Evolutionary conservation across 64 coral and sea anemone species (phyloP).

Genomic region (Platygyra sinensis): DNA sequence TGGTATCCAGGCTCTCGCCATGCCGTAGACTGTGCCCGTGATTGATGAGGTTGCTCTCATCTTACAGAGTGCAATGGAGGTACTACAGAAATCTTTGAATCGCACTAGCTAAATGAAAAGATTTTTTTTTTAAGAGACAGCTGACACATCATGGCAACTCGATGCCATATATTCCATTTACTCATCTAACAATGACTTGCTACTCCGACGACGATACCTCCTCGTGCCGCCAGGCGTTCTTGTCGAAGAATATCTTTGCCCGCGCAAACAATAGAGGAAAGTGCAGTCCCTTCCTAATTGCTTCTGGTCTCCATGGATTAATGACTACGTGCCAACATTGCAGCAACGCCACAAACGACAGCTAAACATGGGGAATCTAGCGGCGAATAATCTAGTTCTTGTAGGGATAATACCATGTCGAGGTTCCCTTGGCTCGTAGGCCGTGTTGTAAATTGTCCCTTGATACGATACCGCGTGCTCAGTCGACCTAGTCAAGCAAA

Average conservation of each 20-base stretch:
- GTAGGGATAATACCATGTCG: background rate
- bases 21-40: slow-evolving; percentile 31
- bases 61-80: background rate
- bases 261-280: slow-evolving; percentile 3
- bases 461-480: too few species aligned
- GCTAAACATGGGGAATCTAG: slow-evolving; percentile 8
- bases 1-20: slow-evolving; percentile 5
- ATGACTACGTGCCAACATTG: slow-evolving; percentile 17
- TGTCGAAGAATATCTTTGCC: background rate
- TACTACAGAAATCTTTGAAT: too few species aligned
- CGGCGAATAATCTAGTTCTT: slow-evolving; percentile 7
- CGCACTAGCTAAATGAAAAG: too few species aligned
- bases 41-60: slow-evolving; percentile 53
- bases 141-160: too few species aligned
- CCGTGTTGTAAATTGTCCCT: too few species aligned
- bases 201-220: slow-evolving; percentile 32
- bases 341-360: slow-evolving; percentile 38
- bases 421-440: too few species aligned
- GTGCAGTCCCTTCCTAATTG: slow-evolving; percentile 5
- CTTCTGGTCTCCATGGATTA: slow-evolving; percentile 38
- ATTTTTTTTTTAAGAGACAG: too few species aligned
- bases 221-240: slow-evolving; percentile 9
- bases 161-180: slow-evolving; percentile 34
- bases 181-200: slow-evolving; percentile 27
- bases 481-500: too few species aligned